Conservation (phyloP, 23 tunicate genomes). For the Trididemnum nubilum region DNA sequence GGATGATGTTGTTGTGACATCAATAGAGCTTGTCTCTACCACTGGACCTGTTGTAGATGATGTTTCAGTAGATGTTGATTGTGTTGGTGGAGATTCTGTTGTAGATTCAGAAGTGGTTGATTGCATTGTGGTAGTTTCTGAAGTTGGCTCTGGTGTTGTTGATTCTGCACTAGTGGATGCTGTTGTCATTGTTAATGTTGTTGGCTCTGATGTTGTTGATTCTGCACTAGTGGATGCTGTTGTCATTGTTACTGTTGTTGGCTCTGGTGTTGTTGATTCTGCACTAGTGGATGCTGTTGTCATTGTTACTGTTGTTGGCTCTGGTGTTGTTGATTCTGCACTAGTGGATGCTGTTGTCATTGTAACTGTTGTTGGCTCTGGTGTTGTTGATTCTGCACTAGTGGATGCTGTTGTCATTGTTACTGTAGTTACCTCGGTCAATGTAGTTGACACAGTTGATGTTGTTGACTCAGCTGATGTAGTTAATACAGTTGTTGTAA, state of each 20-base stretch:
- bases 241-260: slow-evolving; percentile 10
- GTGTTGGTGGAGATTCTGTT: slow-evolving; percentile 9
- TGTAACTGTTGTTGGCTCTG: too few species aligned
- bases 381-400: too few species aligned
- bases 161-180: too few species aligned
- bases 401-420: slow-evolving; percentile 13
- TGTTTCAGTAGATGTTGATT: slow-evolving; percentile 16
- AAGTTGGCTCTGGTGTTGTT: background rate
- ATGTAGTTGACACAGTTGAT: background rate
- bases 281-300: background rate
- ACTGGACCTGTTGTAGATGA: too few species aligned
- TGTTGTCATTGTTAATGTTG: background rate
- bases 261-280: background rate
- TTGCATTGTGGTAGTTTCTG: slow-evolving; percentile 11
- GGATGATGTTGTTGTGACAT: too few species aligned
- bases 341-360: background rate
- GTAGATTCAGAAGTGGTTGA: slow-evolving; percentile 1
- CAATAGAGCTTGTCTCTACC: too few species aligned
- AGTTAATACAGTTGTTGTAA: background rate
- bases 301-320: slow-evolving; percentile 12
- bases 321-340: slow-evolving; percentile 11
- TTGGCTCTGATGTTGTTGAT: background rate
- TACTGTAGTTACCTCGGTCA: slow-evolving; percentile 22
- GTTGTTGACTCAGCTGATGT: background rate
- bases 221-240: slow-evolving; percentile 11